Base-by-base conservation (phyloP, 2,113 vertebrate genomes). In the Neoarius graeffei region DNA sequence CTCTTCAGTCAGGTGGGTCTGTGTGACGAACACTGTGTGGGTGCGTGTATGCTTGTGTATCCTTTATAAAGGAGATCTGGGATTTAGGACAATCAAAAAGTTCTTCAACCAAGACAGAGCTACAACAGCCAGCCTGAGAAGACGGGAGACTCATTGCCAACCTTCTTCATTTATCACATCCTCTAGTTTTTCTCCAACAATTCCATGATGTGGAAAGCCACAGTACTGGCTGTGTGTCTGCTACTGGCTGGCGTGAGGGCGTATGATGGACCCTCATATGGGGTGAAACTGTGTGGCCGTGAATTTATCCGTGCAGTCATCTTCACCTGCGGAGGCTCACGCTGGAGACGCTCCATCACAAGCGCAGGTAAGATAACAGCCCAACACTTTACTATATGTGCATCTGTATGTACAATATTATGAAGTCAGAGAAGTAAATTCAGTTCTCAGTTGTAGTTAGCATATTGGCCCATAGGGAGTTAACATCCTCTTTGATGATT, bases 301-400 rank as follows among this genome's bases (percentile, higher is more conserved):
- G 96, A 97, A 86, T 97, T 98, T 92, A 96, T 97, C 91, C 95
- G 96, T 0, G 96, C 96, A 0, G 96, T 97, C 90, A 97, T 98
- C 92, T 97, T 96, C 85, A 97, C 96, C 84, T 98, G 97, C 0
- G 97, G 97, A 59, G 95, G 97, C 8, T 97, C 97, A 8, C 93
- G 96, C 5, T 97, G 97, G 97, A 96, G 89, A 86, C 92, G 97
- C 13, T 93, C 93, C 14, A 91, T 93, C 60, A 89, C 66, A 67
- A 92, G 89, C 84, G 25, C 92, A 93, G 94, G 96, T 95, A 87
- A 93, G 94, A 89, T 9, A 54, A 60, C 9, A 48, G 8, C 80
- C 48, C 19, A 15, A 67, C 9, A 84, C n/a, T 42, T 54, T 60
- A 85, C 23, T 42, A 48, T 66, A 20, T 11, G 30, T 50, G 8